These are phyloP conservation scores for Melopsittacus undulatus DNA, from an alignment of 2,797 vertebrate genomes.

Conservation along the genomic window DNA sequence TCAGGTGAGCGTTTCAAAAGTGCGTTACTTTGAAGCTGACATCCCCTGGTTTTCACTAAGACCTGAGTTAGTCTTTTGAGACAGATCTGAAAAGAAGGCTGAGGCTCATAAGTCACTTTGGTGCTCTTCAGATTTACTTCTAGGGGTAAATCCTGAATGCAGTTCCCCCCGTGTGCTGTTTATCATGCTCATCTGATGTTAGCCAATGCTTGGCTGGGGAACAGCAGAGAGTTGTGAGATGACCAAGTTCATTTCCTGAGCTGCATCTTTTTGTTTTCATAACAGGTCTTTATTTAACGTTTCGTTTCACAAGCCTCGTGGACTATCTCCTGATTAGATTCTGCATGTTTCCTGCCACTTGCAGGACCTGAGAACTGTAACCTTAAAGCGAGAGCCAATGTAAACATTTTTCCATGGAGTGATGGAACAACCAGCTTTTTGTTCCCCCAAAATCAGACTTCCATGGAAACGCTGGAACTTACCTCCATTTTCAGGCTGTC, in stretches of 20 bases:
- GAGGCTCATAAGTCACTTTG: neutral
- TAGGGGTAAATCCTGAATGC: neutral
- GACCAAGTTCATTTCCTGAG: conserved; percentile 62
- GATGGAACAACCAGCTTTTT: conserved; percentile 39
- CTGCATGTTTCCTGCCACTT: conserved; percentile 46
- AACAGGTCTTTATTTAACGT: conserved; percentile 31
- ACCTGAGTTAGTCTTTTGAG: neutral
- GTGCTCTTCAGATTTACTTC: neutral
- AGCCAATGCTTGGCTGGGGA: neutral
- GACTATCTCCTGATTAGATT: conserved; percentile 59
- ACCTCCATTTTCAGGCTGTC: neutral
- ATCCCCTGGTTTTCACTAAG: neutral
- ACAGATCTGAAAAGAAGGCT: neutral
- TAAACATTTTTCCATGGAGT: conserved; percentile 46
- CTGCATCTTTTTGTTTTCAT: conserved; percentile 57
- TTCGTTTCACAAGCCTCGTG: conserved; percentile 40
- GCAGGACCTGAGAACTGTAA: conserved; percentile 45
- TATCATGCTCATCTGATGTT: neutral
- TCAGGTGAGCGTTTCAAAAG: neutral
- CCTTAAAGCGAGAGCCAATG: conserved; percentile 49
- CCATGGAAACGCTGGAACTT: neutral
- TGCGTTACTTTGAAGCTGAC: neutral
- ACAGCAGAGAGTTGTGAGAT: conserved; percentile 16
- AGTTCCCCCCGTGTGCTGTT: neutral
- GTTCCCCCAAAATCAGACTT: conserved; percentile 16